Base-by-base conservation (phyloP, 2,797 vertebrate species). In the Xiphophorus birchmanni region DNA sequence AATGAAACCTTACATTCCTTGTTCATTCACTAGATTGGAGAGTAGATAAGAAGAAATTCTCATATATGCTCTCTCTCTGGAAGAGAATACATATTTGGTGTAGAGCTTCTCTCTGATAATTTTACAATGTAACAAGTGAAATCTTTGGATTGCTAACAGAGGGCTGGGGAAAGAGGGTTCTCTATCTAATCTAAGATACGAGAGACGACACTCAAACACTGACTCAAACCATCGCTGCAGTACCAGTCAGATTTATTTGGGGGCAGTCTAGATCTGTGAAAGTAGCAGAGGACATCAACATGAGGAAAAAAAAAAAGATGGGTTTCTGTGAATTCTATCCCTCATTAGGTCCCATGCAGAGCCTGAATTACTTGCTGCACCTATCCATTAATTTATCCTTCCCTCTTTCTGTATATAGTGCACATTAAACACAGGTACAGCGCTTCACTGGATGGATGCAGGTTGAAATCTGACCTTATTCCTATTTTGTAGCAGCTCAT, bases 311-410 rank as follows among this genome's bases (percentile, higher is more conserved):
- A 77, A 90, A 91, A 90, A 90, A 86, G 78, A 89, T 92, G 88
- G 83, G 86, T 90, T 94, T 92, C 86, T 94, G 76, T 94, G 87
- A 92, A 94, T 94, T 94, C 92, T 93, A 88, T 90, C 86, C 90
- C 92, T 95, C 93, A 94, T 96, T 95, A 92, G 87, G 92, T 93
- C 91, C 91, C 91, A 93, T 93, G 92, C 91, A 91, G 87, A 88
- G 91, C 91, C 90, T 91, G 91, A 93, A 95, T 94, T 92, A 94
- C 94, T 91, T 92, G 85, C 88, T 90, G 92, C 93, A 93, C 94
- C 93, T 85, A 92, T 91, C 90, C 93, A 93, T 93, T 94, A 87
- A 93, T 90, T 72, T 76, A 81, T 73, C 69, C 54, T 86, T 90
- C 87, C 87, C 83, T 94, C 91, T 89, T 93, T 92, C 79, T 87